Base-by-base conservation (phyloP, 2,888 invertebrate species). In the Eristalis pertinax region DNA sequence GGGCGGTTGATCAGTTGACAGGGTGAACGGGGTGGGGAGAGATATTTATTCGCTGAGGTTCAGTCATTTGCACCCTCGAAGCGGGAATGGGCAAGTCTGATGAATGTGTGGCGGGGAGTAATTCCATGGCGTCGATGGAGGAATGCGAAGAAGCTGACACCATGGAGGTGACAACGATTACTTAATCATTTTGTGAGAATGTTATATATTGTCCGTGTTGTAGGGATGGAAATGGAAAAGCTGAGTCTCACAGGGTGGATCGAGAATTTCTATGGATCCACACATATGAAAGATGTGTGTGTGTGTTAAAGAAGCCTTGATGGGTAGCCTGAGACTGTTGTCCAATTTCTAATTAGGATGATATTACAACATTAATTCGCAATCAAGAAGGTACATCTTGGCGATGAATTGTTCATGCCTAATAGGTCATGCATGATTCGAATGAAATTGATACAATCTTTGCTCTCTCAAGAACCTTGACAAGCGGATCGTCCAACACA, bases 31-130 rank as follows among this genome's bases (percentile, higher is more conserved):
- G 69, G 8, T 22, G 35, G 35, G 15, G 7, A 41, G 38, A 50
- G 50, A 64, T 65, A 72, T 72, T 78, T 64, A 78, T 78, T 69
- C 35, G 15, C 22, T 29, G 7, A 41, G 32, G n/a, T 75, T 8
- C 60, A 67, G 5, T n/a, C 35, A 8, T 10, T 13, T 13, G 13
- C 60, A 58, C 58, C 13, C 38, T 38, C 4, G 2, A 13, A 43
- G 62, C 24, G 5, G 7, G n/a, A 3, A n/a, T 24, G 68, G 13
- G 60, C 2, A 8, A 7, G 22, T 4, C 24, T 35, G 56, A 78
- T 24, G 63, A 56, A 56, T 64, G 56, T 58, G 50, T 35, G 24
- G 24, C 29, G 26, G 22, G 11, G 35, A 50, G 4, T 38, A 26
- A 58, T 72, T 62, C n/a, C 11, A 72, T 29, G n/a, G 15, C n/a